Evolutionary conservation across 2,888 invertebrate species (phyloP), one percentile per base, ranked within the genome.

Genomic region (Cataglyphis altisquamis): DNA sequence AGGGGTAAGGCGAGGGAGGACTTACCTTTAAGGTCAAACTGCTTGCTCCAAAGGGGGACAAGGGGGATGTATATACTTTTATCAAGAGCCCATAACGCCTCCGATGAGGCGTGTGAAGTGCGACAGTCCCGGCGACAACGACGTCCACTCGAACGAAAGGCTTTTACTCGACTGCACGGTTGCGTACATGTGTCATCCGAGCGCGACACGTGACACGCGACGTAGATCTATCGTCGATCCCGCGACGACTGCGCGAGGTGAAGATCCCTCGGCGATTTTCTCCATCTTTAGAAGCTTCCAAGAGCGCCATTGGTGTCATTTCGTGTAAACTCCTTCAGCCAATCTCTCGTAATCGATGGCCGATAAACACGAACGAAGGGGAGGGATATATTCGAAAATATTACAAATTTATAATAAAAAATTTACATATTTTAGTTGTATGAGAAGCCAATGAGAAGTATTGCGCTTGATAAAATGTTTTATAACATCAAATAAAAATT

Each of bases 161-260:
- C 81, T 73, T 82, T 87, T 77, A 72, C 85, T 83, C 29, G 80
- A 88, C 87, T 87, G 74, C 48, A 8, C 32, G 39, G 32, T 6
- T 29, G 45, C 66, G 67, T 81, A 80, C 85, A 89, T 88, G 87
- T 90, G 86, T 90, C 87, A 91, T 89, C 89, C 88, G 83, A 85
- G 4, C 70, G 55, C 29, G 75, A 75, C 87, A 88, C 86, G 84
- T 86, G 75, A 75, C 87, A 88, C 86, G 83, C 85, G 89, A 86
- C 18, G 9, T 10, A 4, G 10, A 2, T 3, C 52, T n/a, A n/a
- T n/a, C 8, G 52, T n/a, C 29, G 25, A 60, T 15, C 29, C 60
- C 60, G 25, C 29, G 60, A 15, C 29, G 18, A 32, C 62, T 9
- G 62, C 57, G 18, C n/a, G n/a, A 52, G 4, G 18, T 9, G 18